phyloP scores from a whole-genome alignment of 1,140 invertebrate genomes.

The Cotesia typhae region DNA sequence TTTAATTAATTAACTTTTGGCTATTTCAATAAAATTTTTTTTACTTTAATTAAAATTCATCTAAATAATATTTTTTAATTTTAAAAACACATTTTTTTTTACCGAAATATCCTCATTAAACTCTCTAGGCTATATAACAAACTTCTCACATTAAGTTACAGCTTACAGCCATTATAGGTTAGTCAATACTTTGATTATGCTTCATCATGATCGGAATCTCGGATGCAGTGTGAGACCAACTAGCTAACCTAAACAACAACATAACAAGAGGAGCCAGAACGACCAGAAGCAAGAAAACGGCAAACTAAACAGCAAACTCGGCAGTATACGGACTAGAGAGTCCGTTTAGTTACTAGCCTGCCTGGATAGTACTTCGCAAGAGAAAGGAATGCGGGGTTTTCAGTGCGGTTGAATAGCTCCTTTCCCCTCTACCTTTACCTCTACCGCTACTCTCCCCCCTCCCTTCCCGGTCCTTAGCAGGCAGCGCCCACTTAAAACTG shows the following conservation, averaged over 20 bases:
- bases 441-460: not conserved
- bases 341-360: not conserved
- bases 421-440: not conserved
- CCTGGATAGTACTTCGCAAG: slow-evolving; percentile 28
- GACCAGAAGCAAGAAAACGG: too few species aligned
- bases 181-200: slow-evolving; percentile 27
- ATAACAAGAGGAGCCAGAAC: not conserved
- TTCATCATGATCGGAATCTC: slow-evolving; percentile 34
- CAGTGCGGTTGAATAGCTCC: slow-evolving; percentile 11
- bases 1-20: too few species aligned
- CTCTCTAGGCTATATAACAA: too few species aligned
- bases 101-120: too few species aligned
- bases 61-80: not conserved
- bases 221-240: not conserved
- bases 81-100: not conserved
- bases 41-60: too few species aligned
- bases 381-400: slow-evolving; percentile 24
- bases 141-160: too few species aligned
- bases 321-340: not conserved
- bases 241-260: too few species aligned
- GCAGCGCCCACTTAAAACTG: too few species aligned
- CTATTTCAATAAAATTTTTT: too few species aligned
- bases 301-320: too few species aligned
- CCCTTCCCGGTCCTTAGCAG: not conserved
- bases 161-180: not conserved